These are phyloP conservation scores for Ara ararauna DNA, from an alignment of 2,797 vertebrate species.

Conservation along the genomic window DNA sequence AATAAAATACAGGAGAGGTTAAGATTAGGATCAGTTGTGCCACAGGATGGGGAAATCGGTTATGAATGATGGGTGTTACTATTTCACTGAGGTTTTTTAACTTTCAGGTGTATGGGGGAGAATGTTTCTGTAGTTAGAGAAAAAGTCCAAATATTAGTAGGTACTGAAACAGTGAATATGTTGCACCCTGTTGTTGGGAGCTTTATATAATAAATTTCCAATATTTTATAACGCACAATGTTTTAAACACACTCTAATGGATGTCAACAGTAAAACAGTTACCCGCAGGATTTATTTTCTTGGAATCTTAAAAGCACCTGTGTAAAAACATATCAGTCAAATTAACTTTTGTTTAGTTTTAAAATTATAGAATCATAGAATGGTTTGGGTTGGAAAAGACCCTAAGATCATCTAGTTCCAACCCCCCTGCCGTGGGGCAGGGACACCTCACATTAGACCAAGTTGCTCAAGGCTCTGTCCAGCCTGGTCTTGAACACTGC, in stretches of 20 bases:
- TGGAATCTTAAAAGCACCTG: constrained; percentile 22
- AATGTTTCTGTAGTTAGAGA: not conserved
- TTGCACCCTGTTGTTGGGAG: constrained; percentile 3
- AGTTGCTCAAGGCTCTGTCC: not conserved
- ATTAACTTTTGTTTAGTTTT: constrained; percentile 5
- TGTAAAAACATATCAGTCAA: not conserved
- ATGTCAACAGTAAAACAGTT: not conserved
- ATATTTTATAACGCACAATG: not conserved
- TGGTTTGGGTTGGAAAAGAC: not conserved
- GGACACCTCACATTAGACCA: not conserved
- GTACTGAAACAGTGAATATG: not conserved
- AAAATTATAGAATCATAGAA: not conserved
- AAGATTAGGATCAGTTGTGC: not conserved
- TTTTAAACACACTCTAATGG: constrained; percentile 13
- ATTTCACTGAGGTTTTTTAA: not conserved
- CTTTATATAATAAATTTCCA: constrained; percentile 22
- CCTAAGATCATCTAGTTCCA: not conserved
- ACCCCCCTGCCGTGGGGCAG: not conserved
- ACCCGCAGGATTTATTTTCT: constrained; percentile 1
- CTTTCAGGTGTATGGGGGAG: not conserved
- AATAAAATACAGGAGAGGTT: not conserved
- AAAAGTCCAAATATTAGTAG: constrained; percentile 30
- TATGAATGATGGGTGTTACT: not conserved
- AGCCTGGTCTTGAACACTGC: not conserved
- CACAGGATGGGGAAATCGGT: not conserved